Base-by-base conservation (phyloP, 2,797 vertebrate genomes). In the Aeoliscus strigatus region DNA sequence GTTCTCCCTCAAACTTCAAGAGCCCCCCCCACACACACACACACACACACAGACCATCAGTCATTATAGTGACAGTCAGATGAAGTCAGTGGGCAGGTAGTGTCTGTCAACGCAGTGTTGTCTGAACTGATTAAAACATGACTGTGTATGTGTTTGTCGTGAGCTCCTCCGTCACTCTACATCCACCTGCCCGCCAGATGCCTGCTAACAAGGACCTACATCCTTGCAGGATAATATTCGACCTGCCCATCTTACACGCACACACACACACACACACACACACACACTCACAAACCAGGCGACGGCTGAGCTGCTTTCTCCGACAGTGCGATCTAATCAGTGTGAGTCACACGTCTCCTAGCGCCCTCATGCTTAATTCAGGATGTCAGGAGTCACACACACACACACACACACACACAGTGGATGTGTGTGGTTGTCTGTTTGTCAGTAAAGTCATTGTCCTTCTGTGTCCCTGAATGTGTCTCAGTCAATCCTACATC, bases 131-230 rank as follows among this genome's bases (percentile, higher is more conserved):
- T n/a, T n/a, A n/a, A n/a, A n/a, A n/a, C n/a, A n/a, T n/a, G n/a
- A n/a, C n/a, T n/a, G n/a, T n/a, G n/a, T n/a, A n/a, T n/a, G n/a
- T n/a, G n/a, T n/a, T n/a, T n/a, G n/a, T n/a, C n/a, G n/a, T 50
- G 59, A 70, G 73, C 55, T 52, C 56, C 39, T 60, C 54, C 73
- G 78, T 77, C 80, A 73, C 40, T 72, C 55, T 53, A 27, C 46
- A 70, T 75, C 66, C 74, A 34, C 51, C 60, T 75, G 53, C 41
- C 70, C 73, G 65, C 72, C 74, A 71, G 67, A 73, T 54, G 58
- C 52, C 63, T 67, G 60, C 75, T 81, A 81, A 81, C 79, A 72
- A 75, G 75, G 56, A 59, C 55, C 65, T 38, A 51, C 66, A 56
- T 70, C 45, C 63, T 71, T 9, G 14, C 49, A 52, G 71, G 53